A percentile compares a stretch with the other conserved stretches of the same genome.
phyloP scores from a whole-genome alignment of 2,113 vertebrate species.

The Boulengeromyrus knoepffleri region DNA sequence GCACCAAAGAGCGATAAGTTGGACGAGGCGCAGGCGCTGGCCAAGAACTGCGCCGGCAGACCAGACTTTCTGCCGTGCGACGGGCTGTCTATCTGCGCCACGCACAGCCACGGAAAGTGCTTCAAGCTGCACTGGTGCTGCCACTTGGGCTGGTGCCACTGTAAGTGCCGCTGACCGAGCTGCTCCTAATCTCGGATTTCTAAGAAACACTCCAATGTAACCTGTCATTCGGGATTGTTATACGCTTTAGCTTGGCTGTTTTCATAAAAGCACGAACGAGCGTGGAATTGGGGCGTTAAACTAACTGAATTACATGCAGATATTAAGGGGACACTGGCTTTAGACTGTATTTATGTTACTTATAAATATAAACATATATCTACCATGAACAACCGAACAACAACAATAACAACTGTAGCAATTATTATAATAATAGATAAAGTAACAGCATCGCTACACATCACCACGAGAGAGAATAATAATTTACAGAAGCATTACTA shows the following conservation, averaged over 20 bases:
- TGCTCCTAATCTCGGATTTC: neutral
- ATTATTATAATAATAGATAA: neutral
- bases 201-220: neutral
- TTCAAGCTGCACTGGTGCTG: constrained; percentile 99
- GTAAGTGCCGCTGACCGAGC: constrained; percentile 64
- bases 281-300: neutral
- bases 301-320: neutral
- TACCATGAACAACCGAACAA: neutral
- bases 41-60: constrained; percentile 89
- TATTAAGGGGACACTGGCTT: neutral
- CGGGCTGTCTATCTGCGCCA: constrained; percentile 92
- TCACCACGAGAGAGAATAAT: neutral
- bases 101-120: constrained; percentile 96
- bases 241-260: neutral
- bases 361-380: neutral
- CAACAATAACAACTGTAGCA: neutral
- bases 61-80: constrained; percentile 97
- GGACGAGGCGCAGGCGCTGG: constrained; percentile 91
- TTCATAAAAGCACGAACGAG: neutral
- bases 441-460: neutral
- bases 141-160: constrained; percentile 98
- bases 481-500: neutral
- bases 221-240: neutral
- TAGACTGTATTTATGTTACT: neutral
- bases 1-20: constrained; percentile 78